Percentiles rank a stretch among this genome's conserved stretches.
Evolutionary conservation across 2,113 vertebrate species (phyloP).

Genomic region (Thomomys bottae): DNA sequence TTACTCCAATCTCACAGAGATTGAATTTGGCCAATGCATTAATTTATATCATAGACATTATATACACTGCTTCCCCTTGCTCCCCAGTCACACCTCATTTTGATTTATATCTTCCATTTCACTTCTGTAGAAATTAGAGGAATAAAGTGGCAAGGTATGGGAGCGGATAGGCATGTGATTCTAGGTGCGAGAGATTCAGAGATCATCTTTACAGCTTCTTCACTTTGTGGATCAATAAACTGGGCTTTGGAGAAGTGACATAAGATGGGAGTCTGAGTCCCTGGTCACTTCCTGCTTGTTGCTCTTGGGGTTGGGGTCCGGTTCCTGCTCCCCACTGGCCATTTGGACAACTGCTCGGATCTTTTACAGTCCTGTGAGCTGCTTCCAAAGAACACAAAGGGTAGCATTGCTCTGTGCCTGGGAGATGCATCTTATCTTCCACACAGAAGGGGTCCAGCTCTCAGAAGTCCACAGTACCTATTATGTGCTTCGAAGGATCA

Average conservation of each 20-base stretch:
- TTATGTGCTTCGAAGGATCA: not conserved
- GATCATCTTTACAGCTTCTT: not conserved
- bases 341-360: conserved; percentile 6
- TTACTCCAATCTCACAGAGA: conserved; percentile 31
- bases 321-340: not conserved
- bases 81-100: not conserved
- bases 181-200: not conserved
- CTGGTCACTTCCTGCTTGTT: accelerated
- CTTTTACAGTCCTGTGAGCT: not conserved
- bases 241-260: not conserved
- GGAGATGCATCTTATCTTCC: not conserved
- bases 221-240: not conserved
- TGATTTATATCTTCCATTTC: conserved; percentile 49
- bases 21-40: not conserved
- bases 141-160: not conserved
- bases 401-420: not conserved
- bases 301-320: not conserved
- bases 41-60: not conserved
- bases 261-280: not conserved
- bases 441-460: not conserved
- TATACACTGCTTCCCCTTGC: not conserved
- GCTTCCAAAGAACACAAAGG: not conserved
- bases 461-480: not conserved
- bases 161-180: not conserved
- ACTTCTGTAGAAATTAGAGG: not conserved